Conservation (phyloP, 2,888 invertebrate species). For the Drosophila eohydei region DNA sequence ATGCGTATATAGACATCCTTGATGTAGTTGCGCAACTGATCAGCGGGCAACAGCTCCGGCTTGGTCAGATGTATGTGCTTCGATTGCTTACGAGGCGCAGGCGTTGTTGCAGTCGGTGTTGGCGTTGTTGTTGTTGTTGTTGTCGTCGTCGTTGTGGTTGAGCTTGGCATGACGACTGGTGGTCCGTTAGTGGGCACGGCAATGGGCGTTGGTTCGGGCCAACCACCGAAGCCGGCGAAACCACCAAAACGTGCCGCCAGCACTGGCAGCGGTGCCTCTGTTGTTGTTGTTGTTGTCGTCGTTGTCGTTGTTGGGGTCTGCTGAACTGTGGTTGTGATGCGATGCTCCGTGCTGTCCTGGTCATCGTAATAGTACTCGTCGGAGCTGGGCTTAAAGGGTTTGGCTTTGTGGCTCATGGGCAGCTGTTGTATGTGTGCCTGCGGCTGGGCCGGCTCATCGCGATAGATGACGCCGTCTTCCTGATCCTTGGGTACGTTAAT, state of each 20-base stretch:
- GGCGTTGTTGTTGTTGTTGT: constrained; percentile 48
- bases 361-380: constrained; percentile 82
- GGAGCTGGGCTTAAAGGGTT: constrained; percentile 61
- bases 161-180: constrained; percentile 4
- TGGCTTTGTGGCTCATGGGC: constrained; percentile 43
- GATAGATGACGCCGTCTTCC: constrained; percentile 16
- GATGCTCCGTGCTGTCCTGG: constrained; percentile 30
- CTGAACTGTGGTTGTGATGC: constrained; percentile 21
- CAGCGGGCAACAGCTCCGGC: constrained; percentile 82
- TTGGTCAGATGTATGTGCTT: constrained; percentile 81
- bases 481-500: constrained; percentile 19
- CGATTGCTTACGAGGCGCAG: constrained; percentile 72
- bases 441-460: constrained; percentile 60
- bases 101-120: constrained; percentile 48
- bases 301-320: constrained; percentile 32
- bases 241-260: constrained; percentile 49
- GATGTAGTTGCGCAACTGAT: constrained; percentile 84
- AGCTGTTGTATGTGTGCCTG: constrained; percentile 65
- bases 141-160: constrained; percentile 28
- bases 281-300: constrained; percentile 26
- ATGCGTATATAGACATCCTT: constrained; percentile 85
- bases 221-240: constrained; percentile 35
- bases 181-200: constrained; percentile 21
- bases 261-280: constrained; percentile 40
- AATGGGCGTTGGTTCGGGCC: constrained; percentile 24